Evolutionary conservation across 2,888 invertebrate species (phyloP).

Genomic region (Drosophila nr. perissopoda): DNA sequence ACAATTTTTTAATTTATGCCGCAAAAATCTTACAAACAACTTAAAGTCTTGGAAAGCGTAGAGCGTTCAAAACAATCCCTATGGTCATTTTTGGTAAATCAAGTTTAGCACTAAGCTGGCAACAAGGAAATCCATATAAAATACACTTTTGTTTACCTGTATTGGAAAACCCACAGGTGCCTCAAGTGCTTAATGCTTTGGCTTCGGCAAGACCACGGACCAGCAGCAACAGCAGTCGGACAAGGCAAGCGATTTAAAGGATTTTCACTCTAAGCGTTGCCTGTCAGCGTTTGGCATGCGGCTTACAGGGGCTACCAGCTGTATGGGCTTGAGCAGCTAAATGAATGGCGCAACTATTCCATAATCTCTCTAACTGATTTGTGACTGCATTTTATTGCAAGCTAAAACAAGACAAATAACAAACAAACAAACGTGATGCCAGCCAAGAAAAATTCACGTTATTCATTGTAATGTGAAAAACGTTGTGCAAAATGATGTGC

Average conservation of each 20-base stretch:
- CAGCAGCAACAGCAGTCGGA: conserved; percentile 21
- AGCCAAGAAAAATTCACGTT: conserved; percentile 1
- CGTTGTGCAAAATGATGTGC: not conserved
- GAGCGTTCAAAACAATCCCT: not conserved
- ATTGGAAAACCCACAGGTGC: conserved; percentile 36
- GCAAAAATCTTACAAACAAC: not conserved
- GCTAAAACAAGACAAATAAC: not conserved
- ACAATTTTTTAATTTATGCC: not conserved
- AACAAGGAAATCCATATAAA: conserved; percentile 42
- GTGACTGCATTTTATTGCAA: conserved; percentile 38
- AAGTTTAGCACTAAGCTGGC: conserved; percentile 33
- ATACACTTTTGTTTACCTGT: conserved; percentile 63
- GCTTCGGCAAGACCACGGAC: conserved; percentile 20
- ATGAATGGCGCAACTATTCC: conserved; percentile 50
- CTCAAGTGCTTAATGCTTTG: conserved; percentile 32
- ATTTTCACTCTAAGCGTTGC: conserved; percentile 72
- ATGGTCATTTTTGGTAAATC: conserved; percentile 2
- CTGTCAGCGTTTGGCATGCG: conserved; percentile 77
- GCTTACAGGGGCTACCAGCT: conserved; percentile 70
- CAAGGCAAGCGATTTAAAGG: conserved; percentile 64
- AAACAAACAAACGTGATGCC: not conserved
- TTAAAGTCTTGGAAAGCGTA: not conserved
- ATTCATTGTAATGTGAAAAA: conserved; percentile 3
- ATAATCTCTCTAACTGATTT: conserved; percentile 27
- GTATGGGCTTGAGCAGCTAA: conserved; percentile 68